Conservation (phyloP, 2,113 vertebrate genomes). For the Tiliqua scincoides region DNA sequence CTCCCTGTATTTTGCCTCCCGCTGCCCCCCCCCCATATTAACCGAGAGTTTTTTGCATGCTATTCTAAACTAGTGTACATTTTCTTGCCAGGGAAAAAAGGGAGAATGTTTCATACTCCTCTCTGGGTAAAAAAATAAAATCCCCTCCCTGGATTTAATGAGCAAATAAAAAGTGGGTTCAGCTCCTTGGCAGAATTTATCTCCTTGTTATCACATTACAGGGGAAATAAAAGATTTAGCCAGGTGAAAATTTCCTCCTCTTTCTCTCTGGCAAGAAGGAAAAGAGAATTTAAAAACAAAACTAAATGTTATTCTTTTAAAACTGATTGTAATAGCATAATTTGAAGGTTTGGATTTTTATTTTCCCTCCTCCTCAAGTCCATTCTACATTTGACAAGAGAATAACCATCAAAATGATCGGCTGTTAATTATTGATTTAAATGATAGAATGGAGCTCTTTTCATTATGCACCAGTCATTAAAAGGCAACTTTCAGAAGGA, state of each 20-base stretch:
- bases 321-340: not conserved
- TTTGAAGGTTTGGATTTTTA: too few species aligned
- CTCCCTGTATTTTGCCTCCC: not conserved
- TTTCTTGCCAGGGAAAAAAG: not conserved
- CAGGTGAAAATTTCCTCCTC: not conserved
- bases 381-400: not conserved
- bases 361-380: too few species aligned
- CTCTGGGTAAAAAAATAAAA: not conserved
- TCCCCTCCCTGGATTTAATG: not conserved
- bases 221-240: not conserved
- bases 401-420: not conserved
- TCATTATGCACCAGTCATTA: not conserved
- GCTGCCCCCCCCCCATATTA: too few species aligned
- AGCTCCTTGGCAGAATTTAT: not conserved
- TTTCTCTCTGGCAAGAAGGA: not conserved
- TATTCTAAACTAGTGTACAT: not conserved
- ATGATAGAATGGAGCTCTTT: not conserved
- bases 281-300: not conserved
- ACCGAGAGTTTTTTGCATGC: not conserved
- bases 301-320: not conserved
- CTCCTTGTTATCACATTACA: too few species aligned
- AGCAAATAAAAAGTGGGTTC: not conserved
- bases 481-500: not conserved
- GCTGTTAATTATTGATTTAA: constrained; percentile 1
- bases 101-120: not conserved